Base-by-base conservation (phyloP, 2,888 invertebrate genomes). In the Tetanocera ferruginea region DNA sequence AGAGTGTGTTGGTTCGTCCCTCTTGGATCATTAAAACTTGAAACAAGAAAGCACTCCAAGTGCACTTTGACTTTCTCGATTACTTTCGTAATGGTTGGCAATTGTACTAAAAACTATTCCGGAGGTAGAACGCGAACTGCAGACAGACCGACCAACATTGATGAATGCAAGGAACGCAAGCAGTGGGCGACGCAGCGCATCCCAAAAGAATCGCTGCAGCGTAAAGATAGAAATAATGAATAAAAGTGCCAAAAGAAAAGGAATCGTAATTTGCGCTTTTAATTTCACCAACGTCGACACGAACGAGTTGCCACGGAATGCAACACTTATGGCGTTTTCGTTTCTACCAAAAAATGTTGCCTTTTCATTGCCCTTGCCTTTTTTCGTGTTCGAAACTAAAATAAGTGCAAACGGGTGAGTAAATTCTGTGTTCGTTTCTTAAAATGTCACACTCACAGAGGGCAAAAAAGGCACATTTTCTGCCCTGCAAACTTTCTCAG, bases 11-110 rank as follows among this genome's bases (percentile, higher is more conserved):
- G 67, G 78, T 69, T 76, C 78, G 72, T 79, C 80, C 80, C 81
- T 78, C 79, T 79, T 76, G 80, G 80, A 80, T 80, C 83, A 82
- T 82, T 82, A 81, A 82, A 83, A 83, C 74, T 81, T 80, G 67
- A 62, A 76, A 75, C 57, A 72, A 70, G 69, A 77, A 76, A 76
- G 57, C 66, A 77, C 69, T 82, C 64, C 76, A 79, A 82, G 81
- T 84, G 83, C 82, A 84, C 83, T 84, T 83, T 83, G 82, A 81
- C 82, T 83, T 81, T 83, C 79, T 76, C 80, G 67, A 79, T 78
- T 79, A 79, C 79, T 78, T 76, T 75, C 75, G 77, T 80, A 81
- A 81, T 80, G 80, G 78, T 37, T 78, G 67, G 78, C 77, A 80
- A 80, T 80, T 76, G 78, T 74, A 69, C 67, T 49, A 25, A 52